Evolutionary conservation across 2,113 vertebrate species (phyloP), one percentile per base, ranked within the genome.

Genomic region (Emydura subglobosa): DNA sequence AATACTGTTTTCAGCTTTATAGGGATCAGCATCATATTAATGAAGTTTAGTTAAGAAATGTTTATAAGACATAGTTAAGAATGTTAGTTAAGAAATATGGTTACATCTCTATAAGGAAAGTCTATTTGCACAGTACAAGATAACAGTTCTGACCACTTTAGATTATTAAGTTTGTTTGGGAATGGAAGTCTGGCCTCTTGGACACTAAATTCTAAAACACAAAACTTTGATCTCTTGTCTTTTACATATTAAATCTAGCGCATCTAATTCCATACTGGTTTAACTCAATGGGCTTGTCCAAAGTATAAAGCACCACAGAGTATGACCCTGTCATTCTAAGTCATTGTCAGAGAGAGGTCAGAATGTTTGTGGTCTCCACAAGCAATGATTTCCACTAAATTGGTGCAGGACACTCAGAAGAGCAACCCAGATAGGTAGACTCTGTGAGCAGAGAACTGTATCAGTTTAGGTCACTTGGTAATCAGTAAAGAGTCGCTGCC

Each of bases 201-300:
- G 68, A 74, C 16, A 29, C 27, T 44, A 47, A 31, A 29, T 29
- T 50, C 17, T 79, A 17, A 25, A 78, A 50, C 68, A 74, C 19
- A 39, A 4, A 82, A 81, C 34, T 81, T 53, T n/a, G 22, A 12
- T 8, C 51, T 54, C n/a, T 55, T n/a, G 22, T n/a, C 24, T 55
- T 82, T 82, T 16, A 55, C 54, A 54, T 25, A 53, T 11, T n/a
- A n/a, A 57, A 39, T 44, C 25, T 47, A 44, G 4, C 55, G 50
- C 9, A 24, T 14, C 34, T 82, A 0, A 0, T 39, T 55, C 79
- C 90, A 68, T 21, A 55, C 19, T 16, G n/a, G 6, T 49, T 34
- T 92, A n/a, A 79, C 53, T 10, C 13, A 10, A 19, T n/a, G 61
- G 61, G 61, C 65, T 39, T 72, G 34, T 39, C 19, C 65, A 72